Evolutionary conservation across 2,113 vertebrate species (phyloP).

Genomic region (Myotis brandtii): DNA sequence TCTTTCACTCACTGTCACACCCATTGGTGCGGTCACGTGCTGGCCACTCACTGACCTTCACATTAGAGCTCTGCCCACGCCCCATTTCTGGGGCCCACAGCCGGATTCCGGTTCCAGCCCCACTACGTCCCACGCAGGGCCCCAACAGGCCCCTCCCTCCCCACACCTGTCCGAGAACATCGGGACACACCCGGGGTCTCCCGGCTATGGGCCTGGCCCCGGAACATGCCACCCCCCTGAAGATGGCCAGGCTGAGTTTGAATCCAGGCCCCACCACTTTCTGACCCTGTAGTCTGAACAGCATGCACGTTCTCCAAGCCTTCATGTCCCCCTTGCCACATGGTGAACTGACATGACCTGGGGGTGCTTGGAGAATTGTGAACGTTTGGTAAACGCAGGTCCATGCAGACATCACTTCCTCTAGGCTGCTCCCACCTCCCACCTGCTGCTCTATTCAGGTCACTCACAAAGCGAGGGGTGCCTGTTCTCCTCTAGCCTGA

Average conservation of each 20-base stretch:
- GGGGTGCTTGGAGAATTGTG: neutral
- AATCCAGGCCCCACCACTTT: neutral
- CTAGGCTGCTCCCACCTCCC: neutral
- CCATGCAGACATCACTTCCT: neutral
- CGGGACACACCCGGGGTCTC: neutral
- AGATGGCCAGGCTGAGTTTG: neutral
- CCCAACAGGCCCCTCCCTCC: neutral
- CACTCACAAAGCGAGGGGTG: neutral
- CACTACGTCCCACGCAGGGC: fast-evolving
- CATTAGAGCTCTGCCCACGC: neutral
- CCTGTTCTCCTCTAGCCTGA: neutral
- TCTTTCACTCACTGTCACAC: neutral
- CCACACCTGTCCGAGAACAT: neutral
- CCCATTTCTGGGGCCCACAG: neutral
- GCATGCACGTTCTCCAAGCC: neutral
- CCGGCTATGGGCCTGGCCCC: fast-evolving
- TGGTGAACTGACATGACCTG: too few species aligned
- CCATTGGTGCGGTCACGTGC: fast-evolving
- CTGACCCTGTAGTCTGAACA: neutral
- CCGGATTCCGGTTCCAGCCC: neutral
- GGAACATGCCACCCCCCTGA: neutral
- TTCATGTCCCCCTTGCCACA: neutral
- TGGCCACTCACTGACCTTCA: neutral
- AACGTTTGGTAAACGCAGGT: neutral
- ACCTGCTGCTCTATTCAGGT: neutral